Evolutionary conservation across 2,113 vertebrate genomes (phyloP).

Genomic region (Lepisosteus oculatus): DNA sequence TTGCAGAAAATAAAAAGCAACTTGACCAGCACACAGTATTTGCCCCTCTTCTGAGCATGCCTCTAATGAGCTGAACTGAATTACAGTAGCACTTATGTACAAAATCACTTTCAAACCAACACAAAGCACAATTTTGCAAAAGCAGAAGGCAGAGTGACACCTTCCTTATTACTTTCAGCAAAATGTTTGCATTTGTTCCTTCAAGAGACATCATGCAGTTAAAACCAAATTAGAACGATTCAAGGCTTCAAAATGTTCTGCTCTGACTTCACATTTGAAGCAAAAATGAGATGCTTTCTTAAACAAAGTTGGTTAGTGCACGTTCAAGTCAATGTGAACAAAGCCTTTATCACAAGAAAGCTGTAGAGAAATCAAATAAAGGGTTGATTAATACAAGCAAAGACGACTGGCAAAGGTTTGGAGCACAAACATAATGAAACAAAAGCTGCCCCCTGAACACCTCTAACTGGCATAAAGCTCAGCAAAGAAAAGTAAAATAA

Average conservation of each 20-base stretch:
- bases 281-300: neutral
- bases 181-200: neutral
- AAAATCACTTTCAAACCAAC: slow-evolving; percentile 47
- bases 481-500: too few relatives aligned
- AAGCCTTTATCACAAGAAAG: too few relatives aligned
- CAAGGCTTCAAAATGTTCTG: neutral
- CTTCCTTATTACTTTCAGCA: neutral
- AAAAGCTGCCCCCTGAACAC: neutral
- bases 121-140: slow-evolving; percentile 10
- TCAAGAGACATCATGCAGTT: slow-evolving; percentile 7
- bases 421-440: neutral
- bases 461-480: neutral
- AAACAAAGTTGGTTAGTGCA: too few relatives aligned
- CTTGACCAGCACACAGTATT: neutral
- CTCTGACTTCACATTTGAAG: slow-evolving; percentile 4
- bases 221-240: neutral
- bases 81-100: neutral
- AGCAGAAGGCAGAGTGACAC: neutral
- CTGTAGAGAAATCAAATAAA: neutral
- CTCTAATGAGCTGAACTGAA: slow-evolving; percentile 12
- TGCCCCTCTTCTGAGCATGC: neutral
- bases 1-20: neutral
- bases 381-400: neutral
- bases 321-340: too few relatives aligned
- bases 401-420: neutral